phyloP scores from a whole-genome alignment of 1,140 invertebrate genomes.

The Drosophila sucinea region DNA sequence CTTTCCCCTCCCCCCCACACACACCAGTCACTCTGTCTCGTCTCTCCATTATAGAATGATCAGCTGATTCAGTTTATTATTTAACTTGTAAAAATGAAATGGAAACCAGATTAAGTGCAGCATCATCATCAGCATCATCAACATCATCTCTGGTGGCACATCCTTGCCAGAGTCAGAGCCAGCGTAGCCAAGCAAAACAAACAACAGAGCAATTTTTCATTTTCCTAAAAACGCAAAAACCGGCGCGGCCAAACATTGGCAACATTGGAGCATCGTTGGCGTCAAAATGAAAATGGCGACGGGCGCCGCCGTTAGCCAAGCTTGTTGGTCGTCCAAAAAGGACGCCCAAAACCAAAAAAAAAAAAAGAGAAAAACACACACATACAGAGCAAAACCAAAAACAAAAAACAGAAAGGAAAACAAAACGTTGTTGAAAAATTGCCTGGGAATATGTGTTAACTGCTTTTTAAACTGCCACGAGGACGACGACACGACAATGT shows the following conservation, averaged over 20 bases:
- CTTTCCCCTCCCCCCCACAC: background rate
- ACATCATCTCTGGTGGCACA: conserved; percentile 39
- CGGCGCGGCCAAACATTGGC: conserved; percentile 55
- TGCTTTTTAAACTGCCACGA: conserved; percentile 83
- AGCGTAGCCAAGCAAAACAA: conserved; percentile 54
- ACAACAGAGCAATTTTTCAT: conserved; percentile 81
- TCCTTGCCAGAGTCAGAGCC: conserved; percentile 9
- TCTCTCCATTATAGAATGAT: conserved; percentile 25
- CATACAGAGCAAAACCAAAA: conserved; percentile 50
- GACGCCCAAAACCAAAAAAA: conserved; percentile 66
- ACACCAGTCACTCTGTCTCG: background rate
- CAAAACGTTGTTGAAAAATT: conserved; percentile 79
- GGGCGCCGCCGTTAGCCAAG: conserved; percentile 41
- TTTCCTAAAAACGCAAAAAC: conserved; percentile 70
- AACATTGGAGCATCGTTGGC: conserved; percentile 36
- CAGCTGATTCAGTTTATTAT: conserved; percentile 44
- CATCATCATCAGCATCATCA: conserved; percentile 67
- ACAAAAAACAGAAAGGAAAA: conserved; percentile 14
- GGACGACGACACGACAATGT: conserved; percentile 70
- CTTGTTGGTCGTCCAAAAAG: conserved; percentile 35
- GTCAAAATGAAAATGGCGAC: conserved; percentile 55
- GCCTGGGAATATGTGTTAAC: conserved; percentile 83
- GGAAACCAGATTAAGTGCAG: conserved; percentile 73
- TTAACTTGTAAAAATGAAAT: conserved; percentile 50
- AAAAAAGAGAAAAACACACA: background rate